These are phyloP conservation scores for Scolanthus callimorphus DNA, from an alignment of 92 coral and sea anemone genomes.

Conservation along the genomic window DNA sequence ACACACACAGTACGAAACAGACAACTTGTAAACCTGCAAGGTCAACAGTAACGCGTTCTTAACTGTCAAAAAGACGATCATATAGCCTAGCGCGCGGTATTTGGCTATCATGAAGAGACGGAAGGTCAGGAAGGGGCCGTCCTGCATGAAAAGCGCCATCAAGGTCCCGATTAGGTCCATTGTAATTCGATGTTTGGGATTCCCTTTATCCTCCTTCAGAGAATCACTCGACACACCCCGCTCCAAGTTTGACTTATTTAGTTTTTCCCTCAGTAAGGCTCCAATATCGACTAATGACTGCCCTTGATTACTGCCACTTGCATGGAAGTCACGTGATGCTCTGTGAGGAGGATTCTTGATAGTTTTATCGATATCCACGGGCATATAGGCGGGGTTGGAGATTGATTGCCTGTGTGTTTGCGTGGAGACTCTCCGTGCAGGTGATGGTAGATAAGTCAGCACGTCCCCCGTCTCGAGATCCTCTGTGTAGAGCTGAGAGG, in stretches of 20 bases:
- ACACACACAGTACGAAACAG: slow-evolving; percentile 86
- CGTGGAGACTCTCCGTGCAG: neutral
- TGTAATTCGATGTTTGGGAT: slow-evolving; percentile 65
- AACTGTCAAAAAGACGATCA: slow-evolving; percentile 92
- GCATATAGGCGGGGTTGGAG: slow-evolving; percentile 5
- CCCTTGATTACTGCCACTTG: slow-evolving; percentile 4
- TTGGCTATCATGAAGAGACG: slow-evolving; percentile 87
- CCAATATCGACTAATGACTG: slow-evolving; percentile 10
- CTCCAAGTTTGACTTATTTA: slow-evolving; percentile 4
- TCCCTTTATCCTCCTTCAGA: slow-evolving; percentile 6
- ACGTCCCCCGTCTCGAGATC: slow-evolving; percentile 8
- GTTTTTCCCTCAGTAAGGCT: neutral
- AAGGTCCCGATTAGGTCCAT: slow-evolving; percentile 77
- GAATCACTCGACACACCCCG: slow-evolving; percentile 24
- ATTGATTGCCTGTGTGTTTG: slow-evolving; percentile 15
- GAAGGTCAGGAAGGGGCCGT: slow-evolving; percentile 89
- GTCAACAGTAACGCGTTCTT: slow-evolving; percentile 89
- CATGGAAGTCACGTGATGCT: slow-evolving; percentile 24
- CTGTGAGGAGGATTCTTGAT: slow-evolving; percentile 10
- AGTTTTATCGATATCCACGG: slow-evolving; percentile 20
- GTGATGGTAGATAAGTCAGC: slow-evolving; percentile 9
- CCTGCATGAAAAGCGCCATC: slow-evolving; percentile 85
- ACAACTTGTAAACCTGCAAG: slow-evolving; percentile 84
- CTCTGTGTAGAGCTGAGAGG: slow-evolving; percentile 3
- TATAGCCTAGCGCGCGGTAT: slow-evolving; percentile 84